Evolutionary conservation across 2,888 invertebrate species (phyloP), one percentile per base, ranked within the genome.

Genomic region (Euplagia quadripunctaria): DNA sequence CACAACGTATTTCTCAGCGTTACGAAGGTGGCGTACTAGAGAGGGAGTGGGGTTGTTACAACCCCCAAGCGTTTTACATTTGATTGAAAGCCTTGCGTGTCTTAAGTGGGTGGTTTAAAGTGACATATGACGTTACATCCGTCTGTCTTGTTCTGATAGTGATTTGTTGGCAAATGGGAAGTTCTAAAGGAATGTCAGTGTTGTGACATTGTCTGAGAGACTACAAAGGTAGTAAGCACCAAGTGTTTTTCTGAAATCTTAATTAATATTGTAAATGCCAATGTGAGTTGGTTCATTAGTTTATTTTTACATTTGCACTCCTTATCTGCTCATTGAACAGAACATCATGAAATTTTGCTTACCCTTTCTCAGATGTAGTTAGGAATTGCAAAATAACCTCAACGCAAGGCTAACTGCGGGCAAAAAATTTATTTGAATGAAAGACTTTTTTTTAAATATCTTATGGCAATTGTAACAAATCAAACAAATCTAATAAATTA

Each of bases 61-160:
- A 52, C 52, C 55, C 55, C 20, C 55, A n/a, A 58, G n/a, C 55
- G 55, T 58, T 58, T 58, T 58, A 20, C 55, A 58, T 58, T 58
- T 58, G 55, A 58, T 58, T 58, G 55, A 58, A 58, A 20, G 55
- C 20, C 20, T 20, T 58, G 17, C 55, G 55, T 20, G 55, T 11
- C n/a, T 58, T 49, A 11, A 20, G 8, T 3, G 20, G 55, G 55
- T n/a, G 9, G 20, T 58, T 58, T n/a, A 58, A 58, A 20, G 20
- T 58, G 11, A 58, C 55, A 55, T n/a, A n/a, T 58, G 17, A 6
- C 17, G 17, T n/a, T n/a, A 52, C 52, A 58, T 20, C 8, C n/a
- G 55, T 58, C 55, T 11, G 55, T 11, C n/a, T 58, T 58, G 55
- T 58, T 58, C 20, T 58, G 20, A 58, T 58, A 58, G 9, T 58